Conservation (phyloP, 2,113 vertebrate species). For the Emydura subglobosa region DNA sequence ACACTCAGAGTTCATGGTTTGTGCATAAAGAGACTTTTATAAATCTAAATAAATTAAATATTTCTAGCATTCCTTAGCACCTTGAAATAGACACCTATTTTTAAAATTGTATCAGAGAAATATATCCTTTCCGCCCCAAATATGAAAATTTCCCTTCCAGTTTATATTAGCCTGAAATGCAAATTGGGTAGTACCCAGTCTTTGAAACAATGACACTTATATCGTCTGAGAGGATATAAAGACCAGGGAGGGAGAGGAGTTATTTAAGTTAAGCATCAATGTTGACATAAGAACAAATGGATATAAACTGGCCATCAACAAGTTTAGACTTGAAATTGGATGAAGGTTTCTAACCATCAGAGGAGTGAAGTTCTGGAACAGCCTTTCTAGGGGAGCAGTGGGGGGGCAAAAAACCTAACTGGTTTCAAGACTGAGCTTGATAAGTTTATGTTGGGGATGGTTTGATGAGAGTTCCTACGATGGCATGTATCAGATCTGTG, state of each 20-base stretch:
- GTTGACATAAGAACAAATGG: neutral
- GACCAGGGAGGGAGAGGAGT: neutral
- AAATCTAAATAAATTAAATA: conserved; percentile 2
- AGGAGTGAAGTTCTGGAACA: neutral
- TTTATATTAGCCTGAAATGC: neutral
- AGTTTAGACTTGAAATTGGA: neutral
- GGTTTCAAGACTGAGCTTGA: neutral
- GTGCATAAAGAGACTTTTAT: neutral
- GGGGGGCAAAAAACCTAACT: neutral
- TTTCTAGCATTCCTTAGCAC: neutral
- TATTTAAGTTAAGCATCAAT: neutral
- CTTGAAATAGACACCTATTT: neutral
- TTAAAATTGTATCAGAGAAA: neutral
- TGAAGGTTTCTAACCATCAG: neutral
- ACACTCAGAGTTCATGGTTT: neutral
- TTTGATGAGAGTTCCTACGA: neutral
- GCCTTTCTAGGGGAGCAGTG: neutral
- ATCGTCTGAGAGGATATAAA: neutral
- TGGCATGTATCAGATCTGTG: too few relatives aligned
- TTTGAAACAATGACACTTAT: neutral
- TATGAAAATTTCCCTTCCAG: neutral
- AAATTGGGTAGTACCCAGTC: neutral
- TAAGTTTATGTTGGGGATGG: neutral
- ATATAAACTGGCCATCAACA: neutral
- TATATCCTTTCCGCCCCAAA: neutral